Evolutionary conservation across 1,140 invertebrate genomes (phyloP).

Genomic region (Sinonovacula constricta): DNA sequence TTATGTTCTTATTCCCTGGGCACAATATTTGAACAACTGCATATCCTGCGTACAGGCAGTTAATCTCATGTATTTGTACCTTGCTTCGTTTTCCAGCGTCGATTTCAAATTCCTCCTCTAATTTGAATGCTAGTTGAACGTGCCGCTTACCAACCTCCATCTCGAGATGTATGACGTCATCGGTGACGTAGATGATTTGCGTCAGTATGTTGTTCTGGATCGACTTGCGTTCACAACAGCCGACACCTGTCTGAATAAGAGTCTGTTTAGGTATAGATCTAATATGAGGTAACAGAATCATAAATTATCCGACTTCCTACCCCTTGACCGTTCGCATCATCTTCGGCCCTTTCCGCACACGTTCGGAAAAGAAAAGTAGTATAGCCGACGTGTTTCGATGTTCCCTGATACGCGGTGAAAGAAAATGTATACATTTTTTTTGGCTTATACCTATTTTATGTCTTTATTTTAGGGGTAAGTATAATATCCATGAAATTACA

Average conservation of each 20-base stretch:
- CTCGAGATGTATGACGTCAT: slow-evolving; percentile 27
- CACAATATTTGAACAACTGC: background rate
- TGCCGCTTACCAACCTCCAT: slow-evolving; percentile 22
- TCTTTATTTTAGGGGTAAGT: background rate
- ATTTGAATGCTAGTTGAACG: slow-evolving; percentile 2
- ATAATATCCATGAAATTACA: too few relatives aligned
- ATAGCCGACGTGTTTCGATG: background rate
- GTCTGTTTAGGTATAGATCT: background rate
- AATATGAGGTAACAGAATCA: background rate
- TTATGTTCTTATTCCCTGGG: too few relatives aligned
- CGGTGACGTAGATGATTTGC: slow-evolving; percentile 19
- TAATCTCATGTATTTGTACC: too few relatives aligned
- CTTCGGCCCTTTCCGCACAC: too few relatives aligned
- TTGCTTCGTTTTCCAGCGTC: slow-evolving; percentile 38
- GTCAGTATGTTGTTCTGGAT: background rate
- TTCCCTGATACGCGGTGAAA: background rate
- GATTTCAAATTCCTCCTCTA: slow-evolving; percentile 35
- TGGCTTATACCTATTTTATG: background rate
- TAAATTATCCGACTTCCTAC: too few relatives aligned
- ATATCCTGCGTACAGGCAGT: too few relatives aligned
- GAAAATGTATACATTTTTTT: background rate
- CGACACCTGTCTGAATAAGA: slow-evolving; percentile 27
- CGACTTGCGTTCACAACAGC: slow-evolving; percentile 20
- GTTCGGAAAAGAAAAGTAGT: too few relatives aligned
- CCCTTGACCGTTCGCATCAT: too few relatives aligned